Base-by-base conservation (phyloP, 2,797 vertebrate species). In the Anomalospiza imberbis region DNA sequence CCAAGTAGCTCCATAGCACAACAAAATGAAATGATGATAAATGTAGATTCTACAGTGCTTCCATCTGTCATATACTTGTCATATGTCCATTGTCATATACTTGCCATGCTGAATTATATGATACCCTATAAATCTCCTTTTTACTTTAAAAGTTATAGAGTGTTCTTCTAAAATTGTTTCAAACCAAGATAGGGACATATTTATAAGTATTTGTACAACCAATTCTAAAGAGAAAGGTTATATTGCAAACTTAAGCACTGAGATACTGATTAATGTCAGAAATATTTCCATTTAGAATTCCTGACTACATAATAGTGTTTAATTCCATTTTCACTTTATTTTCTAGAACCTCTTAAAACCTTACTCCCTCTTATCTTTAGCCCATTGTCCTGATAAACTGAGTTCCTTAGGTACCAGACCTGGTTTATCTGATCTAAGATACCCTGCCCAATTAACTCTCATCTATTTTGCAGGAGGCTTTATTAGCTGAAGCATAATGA, bases 341-440 rank as follows among this genome's bases (percentile, higher is more conserved):
- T 85, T 77, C 57, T 45, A 80, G 68, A 85, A 50, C 19, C 12
- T 80, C 38, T 83, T 85, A 89, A 82, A 91, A 63, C 25, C 7
- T 50, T 25, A 45, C 51, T 83, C 12, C 15, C 26, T 65, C 26
- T 88, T 87, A 71, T 85, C 91, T 85, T 82, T 61, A 63, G 34
- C 65, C 74, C 28, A 26, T 47, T 91, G 36, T 70, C n/a, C 57
- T 68, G 53, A 85, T 71, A 84, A 95, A 71, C 29, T 20, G 15
- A 63, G 17, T 47, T 94, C 50, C 78, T 78, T 32, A 36, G 50
- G 65, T 83, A 45, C n/a, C 75, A 91, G 38, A 63, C 25, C 61
- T 47, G 34, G 15, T 82, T 92, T 94, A 85, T 91, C 89, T 91
- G 44, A 88, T 91, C 50, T 91, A 68, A 92, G 72, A 83, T 74